Evolutionary conservation across 35 echinoderm and acorn worm species (phyloP), one percentile per base, ranked within the genome.

Genomic region (Ptychodera flava): DNA sequence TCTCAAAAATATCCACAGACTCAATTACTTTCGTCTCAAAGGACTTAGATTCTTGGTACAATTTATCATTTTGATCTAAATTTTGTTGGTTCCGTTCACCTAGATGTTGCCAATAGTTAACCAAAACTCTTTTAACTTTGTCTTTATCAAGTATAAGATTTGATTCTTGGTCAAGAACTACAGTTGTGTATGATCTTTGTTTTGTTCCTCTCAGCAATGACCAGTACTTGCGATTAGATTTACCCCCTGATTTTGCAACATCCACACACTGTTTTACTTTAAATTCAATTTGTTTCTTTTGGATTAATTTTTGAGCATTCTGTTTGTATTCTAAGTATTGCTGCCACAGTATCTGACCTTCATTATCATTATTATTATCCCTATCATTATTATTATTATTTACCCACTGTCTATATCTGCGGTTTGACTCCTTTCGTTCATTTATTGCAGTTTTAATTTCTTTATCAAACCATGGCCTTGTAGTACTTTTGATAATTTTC

Each of bases 381-480:
- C 6, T 37, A 83, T 36, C 80, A 33, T 33, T 82, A 82, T 82
- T 34, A 32, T 33, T 34, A 33, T 34, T 33, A 33, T 82, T 30
- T 0, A 83, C 28, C 16, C 37, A 37, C 28, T 83, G 16, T 37
- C 35, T 83, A 22, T 83, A 15, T 31, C 16, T 83, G 35, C 35
- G 1, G 34, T 34, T 36, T 27, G 80, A 31, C 27, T 82, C 35
- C 34, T 82, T 82, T 34, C 80, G 31, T 33, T 1, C 14, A 33
- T 82, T 82, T 1, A 82, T 82, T 32, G 80, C 80, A 82, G 15
- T 83, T 27, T 83, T 30, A n/a, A 30, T 30, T 83, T 83, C 82
- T 83, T 83, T 83, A 37, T 83, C 82, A 83, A 83, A 83, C 34
- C 82, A 83, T 15, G 82, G 82, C 37, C 37, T 83, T 22, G 1